Conservation (phyloP, 2,888 invertebrate genomes). For the Azorinus chamasolen region DNA sequence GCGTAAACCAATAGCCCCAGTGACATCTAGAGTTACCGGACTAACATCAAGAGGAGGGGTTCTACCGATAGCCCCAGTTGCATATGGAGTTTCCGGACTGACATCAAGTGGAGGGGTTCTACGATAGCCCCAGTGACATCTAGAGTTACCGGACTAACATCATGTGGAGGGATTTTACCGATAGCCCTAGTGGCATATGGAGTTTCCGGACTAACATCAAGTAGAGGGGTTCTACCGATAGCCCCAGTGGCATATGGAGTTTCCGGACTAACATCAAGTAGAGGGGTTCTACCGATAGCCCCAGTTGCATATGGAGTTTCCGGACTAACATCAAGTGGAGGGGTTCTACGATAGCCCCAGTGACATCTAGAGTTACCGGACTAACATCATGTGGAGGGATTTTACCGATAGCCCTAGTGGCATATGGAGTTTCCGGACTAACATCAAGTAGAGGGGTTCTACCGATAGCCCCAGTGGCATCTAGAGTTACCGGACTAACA, state of each 20-base stretch:
- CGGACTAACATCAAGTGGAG: constrained; percentile 26
- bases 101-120: constrained; percentile 22
- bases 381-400: constrained; percentile 26
- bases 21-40: constrained; percentile 37
- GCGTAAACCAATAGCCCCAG: constrained; percentile 21
- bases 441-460: constrained; percentile 19
- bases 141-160: constrained; percentile 31
- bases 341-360: constrained; percentile 23
- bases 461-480: constrained; percentile 25
- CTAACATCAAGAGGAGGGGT: constrained; percentile 27
- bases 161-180: constrained; percentile 17
- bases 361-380: constrained; percentile 37
- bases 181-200: constrained; percentile 28
- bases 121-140: constrained; percentile 32
- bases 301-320: constrained; percentile 31
- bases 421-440: constrained; percentile 36
- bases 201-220: constrained; percentile 30
- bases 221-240: constrained; percentile 24
- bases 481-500: constrained; percentile 36
- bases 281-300: constrained; percentile 25
- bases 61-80: constrained; percentile 22
- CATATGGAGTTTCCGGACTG: constrained; percentile 36
- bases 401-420: constrained; percentile 19
- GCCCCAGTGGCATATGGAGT: constrained; percentile 31
- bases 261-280: constrained; percentile 24